phyloP scores from a whole-genome alignment of 2,888 invertebrate genomes.

The Physocephala rufipes region DNA sequence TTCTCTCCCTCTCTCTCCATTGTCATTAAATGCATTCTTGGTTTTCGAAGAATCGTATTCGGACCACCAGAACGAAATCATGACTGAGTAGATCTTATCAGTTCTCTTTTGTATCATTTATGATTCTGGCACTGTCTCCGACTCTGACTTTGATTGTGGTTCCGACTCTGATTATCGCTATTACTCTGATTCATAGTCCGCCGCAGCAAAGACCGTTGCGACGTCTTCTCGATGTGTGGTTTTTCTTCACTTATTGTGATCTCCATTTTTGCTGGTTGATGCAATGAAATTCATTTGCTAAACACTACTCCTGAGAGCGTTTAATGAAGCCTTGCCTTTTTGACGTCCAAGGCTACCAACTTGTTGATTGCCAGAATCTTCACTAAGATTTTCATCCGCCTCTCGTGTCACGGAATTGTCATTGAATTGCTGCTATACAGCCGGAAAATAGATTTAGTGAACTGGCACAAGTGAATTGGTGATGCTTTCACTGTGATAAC shows the following conservation, averaged over 20 bases:
- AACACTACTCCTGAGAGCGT: neutral
- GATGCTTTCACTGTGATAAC: constrained; percentile 52
- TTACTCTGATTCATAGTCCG: too few species aligned
- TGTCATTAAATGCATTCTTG: neutral
- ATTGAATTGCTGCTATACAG: neutral
- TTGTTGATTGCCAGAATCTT: constrained; percentile 4
- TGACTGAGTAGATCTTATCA: constrained; percentile 11
- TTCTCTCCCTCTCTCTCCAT: neutral
- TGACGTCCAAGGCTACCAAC: constrained; percentile 6
- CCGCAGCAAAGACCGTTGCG: too few species aligned
- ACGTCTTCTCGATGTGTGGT: too few species aligned
- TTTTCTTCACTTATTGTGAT: neutral
- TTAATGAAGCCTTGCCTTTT: constrained; percentile 26
- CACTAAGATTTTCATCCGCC: neutral
- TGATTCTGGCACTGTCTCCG: neutral
- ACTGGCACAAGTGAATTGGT: constrained; percentile 32
- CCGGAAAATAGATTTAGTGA: neutral
- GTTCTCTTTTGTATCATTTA: neutral
- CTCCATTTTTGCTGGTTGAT: neutral
- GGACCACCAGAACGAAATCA: constrained; percentile 12
- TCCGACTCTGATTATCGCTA: neutral
- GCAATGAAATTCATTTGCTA: neutral
- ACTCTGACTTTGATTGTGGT: neutral
- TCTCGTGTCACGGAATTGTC: constrained; percentile 16
- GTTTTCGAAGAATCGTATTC: constrained; percentile 15